Conservation (phyloP, 2,888 invertebrate species). For the Nineta flava region DNA sequence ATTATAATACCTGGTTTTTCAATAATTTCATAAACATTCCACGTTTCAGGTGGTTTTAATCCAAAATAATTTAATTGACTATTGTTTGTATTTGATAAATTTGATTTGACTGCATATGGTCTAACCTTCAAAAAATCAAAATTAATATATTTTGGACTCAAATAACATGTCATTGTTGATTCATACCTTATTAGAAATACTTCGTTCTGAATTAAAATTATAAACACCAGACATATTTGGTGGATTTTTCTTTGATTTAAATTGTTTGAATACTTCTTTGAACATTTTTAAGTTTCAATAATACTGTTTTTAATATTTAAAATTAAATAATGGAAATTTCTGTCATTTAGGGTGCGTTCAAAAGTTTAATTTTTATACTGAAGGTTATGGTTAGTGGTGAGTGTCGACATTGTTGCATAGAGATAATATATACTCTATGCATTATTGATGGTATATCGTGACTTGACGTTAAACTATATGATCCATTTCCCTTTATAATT, state of each 20-base stretch:
- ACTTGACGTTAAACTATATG: no score
- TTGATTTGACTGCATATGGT: slow-evolving; percentile 7
- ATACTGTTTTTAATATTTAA: no score
- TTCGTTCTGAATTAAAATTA: slow-evolving; percentile 28
- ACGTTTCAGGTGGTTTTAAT: slow-evolving; percentile 31
- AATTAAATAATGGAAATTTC: no score
- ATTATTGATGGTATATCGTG: no score
- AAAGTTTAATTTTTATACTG: no score
- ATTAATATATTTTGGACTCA: neutral
- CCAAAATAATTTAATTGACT: slow-evolving; percentile 22
- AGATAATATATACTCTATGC: no score
- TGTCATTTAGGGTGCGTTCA: no score
- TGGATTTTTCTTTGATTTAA: slow-evolving; percentile 48
- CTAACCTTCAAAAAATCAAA: neutral
- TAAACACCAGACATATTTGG: slow-evolving; percentile 49
- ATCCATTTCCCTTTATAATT: no score
- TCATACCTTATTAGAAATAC: slow-evolving; percentile 6
- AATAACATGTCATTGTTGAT: slow-evolving; percentile 6
- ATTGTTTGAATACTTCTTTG: slow-evolving; percentile 62
- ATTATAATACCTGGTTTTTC: slow-evolving; percentile 36
- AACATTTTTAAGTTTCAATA: slow-evolving; percentile 31
- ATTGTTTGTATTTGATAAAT: slow-evolving; percentile 12
- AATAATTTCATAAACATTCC: slow-evolving; percentile 46
- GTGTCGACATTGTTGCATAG: no score
- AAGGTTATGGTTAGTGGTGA: no score